These are phyloP conservation scores for Papilio polyxenes DNA, from an alignment of 1,140 invertebrate genomes.

Conservation along the genomic window DNA sequence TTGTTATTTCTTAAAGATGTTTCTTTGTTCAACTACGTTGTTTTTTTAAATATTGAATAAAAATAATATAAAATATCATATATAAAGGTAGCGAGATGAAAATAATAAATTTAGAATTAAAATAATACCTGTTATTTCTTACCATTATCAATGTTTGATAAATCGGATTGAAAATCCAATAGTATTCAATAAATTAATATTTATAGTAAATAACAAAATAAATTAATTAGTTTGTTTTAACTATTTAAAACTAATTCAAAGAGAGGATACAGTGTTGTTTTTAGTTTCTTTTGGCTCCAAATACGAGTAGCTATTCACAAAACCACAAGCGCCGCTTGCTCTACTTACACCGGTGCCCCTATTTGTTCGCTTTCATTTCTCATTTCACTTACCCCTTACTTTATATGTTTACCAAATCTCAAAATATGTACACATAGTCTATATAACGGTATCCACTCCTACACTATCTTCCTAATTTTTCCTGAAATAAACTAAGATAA, in stretches of 20 bases:
- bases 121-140: too few species aligned
- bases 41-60: neutral
- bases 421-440: neutral
- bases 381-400: neutral
- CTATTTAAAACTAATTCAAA: neutral
- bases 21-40: too few species aligned
- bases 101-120: too few species aligned
- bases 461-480: neutral
- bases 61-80: too few species aligned
- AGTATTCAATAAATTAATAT: too few species aligned
- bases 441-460: neutral
- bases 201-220: neutral
- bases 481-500: neutral
- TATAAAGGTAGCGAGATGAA: too few species aligned
- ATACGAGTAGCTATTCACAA: constrained; percentile 1
- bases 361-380: constrained; percentile 23
- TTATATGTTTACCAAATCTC: neutral
- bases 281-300: constrained; percentile 8
- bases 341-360: neutral
- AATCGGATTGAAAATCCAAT: too few species aligned
- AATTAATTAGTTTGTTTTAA: neutral
- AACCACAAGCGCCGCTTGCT: constrained; percentile 12
- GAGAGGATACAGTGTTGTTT: constrained; percentile 11
- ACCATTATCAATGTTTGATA: too few species aligned
- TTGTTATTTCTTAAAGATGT: neutral